These are phyloP conservation scores for Elanus axillaris DNA, from an alignment of 2,113 vertebrate genomes.

Conservation along the genomic window DNA sequence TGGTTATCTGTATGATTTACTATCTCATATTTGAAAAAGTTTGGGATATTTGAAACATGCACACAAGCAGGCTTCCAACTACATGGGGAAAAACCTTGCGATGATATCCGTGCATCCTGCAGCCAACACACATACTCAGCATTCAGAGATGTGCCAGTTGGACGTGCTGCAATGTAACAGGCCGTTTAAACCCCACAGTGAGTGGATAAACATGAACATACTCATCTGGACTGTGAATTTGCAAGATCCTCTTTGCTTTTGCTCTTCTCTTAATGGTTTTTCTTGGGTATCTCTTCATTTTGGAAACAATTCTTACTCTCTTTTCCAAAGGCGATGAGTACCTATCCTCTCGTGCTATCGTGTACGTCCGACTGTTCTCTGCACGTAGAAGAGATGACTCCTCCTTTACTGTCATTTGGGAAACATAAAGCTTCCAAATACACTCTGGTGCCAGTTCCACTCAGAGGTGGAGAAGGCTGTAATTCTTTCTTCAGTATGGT, in stretches of 20 bases:
- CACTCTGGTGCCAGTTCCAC: not conserved
- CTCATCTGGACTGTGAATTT: not conserved
- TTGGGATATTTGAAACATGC: not conserved
- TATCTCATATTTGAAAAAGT: not conserved
- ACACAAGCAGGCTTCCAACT: not conserved
- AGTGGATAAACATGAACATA: not conserved
- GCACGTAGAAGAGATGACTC: not conserved
- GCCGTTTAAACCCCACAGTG: not conserved
- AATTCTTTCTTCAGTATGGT: not conserved
- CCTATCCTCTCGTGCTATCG: fast-evolving
- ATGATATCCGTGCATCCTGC: not conserved
- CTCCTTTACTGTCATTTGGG: not conserved
- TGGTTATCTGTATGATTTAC: not conserved
- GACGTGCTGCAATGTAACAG: not conserved
- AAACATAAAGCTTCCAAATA: not conserved
- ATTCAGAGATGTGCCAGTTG: not conserved
- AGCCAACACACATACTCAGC: not conserved
- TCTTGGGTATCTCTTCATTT: not conserved
- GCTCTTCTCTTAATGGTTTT: not conserved
- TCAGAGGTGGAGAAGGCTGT: not conserved
- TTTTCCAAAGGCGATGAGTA: not conserved
- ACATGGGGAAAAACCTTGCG: not conserved
- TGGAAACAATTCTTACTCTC: not conserved
- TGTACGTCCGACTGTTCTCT: not conserved
- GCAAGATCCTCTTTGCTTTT: not conserved